Evolutionary conservation across 2,113 vertebrate genomes (phyloP), one percentile per base, ranked within the genome.

Genomic region (Alectura lathami): DNA sequence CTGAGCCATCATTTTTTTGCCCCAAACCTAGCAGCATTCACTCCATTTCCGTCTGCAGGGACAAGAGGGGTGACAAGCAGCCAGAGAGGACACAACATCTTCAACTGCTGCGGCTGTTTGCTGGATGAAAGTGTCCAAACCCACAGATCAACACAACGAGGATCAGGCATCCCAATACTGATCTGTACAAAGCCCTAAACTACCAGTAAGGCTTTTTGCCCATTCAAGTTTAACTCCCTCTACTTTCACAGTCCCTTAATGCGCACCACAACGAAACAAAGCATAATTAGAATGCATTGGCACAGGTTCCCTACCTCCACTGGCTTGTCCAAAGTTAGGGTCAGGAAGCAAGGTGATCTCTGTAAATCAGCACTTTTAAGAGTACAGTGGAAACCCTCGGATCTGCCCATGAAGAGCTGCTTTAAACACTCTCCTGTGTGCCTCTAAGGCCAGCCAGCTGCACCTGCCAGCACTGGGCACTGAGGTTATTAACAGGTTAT

Each of bases 271-370:
- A 6, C 17, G 24, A 66, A 20, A 23, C 63, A 45, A 29, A 51
- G 32, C 70, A 40, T 15, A 42, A 53, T 16, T 9, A 45, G 54
- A 56, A 22, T 51, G 38, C 1, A 12, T 14, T 40, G 59, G 27
- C 47, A 22, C 5, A 27, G 6, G 14, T 11, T 50, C 56, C 51
- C 45, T 12, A 26, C 29, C 53, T n/a, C 63, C 40, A 9, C 48
- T 1, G 29, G 13, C 29, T 77, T 5, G 0, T 23, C 40, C 1
- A 0, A 30, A 50, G 27, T 54, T 45, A 9, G 23, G 60, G 21
- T n/a, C 50, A 84, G 60, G 69, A 62, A 62, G 21, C 12, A 62
- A 8, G 8, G 9, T 54, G 3, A 1, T 17, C 17, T 34, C 56
- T 8, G 4, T 47, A 36, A 30, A 60, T 45, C 38, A 75, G 40